Evolutionary conservation across 2,797 vertebrate genomes (phyloP).

Genomic region (Rhincodon typus): DNA sequence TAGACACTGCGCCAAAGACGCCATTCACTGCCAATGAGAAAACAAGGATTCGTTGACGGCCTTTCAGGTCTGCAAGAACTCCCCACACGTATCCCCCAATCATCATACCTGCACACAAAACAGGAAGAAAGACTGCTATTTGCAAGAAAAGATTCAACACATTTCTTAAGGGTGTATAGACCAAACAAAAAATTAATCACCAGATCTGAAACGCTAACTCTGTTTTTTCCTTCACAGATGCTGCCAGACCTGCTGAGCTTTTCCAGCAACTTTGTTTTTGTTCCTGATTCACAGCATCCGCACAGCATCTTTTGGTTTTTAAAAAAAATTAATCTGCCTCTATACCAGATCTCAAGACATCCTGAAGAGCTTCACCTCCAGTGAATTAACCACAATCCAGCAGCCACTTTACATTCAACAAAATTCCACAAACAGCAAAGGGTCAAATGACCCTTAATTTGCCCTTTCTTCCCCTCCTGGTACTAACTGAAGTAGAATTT

Average conservation of each 20-base stretch:
- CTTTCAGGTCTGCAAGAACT: slow-evolving; percentile 61
- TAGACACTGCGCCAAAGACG: slow-evolving; percentile 58
- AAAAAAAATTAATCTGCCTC: no score
- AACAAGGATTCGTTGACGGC: slow-evolving; percentile 56
- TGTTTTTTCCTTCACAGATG: no score
- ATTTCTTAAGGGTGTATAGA: no score
- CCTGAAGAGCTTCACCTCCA: background rate
- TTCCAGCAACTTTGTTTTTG: no score
- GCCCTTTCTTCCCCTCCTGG: background rate
- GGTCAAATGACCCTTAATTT: background rate
- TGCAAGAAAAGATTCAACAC: background rate
- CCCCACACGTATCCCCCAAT: slow-evolving; percentile 67
- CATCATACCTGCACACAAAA: slow-evolving; percentile 60
- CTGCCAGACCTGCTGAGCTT: no score
- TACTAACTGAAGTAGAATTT: background rate
- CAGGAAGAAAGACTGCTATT: background rate
- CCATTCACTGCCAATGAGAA: slow-evolving; percentile 62
- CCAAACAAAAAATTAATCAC: no score
- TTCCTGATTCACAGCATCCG: no score
- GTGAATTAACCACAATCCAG: background rate
- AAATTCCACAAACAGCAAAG: background rate
- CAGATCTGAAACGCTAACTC: no score
- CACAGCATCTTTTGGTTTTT: no score
- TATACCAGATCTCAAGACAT: background rate
- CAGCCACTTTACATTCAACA: background rate